Conservation (phyloP, 2,797 vertebrate species). For the Muscicapa comitata region DNA sequence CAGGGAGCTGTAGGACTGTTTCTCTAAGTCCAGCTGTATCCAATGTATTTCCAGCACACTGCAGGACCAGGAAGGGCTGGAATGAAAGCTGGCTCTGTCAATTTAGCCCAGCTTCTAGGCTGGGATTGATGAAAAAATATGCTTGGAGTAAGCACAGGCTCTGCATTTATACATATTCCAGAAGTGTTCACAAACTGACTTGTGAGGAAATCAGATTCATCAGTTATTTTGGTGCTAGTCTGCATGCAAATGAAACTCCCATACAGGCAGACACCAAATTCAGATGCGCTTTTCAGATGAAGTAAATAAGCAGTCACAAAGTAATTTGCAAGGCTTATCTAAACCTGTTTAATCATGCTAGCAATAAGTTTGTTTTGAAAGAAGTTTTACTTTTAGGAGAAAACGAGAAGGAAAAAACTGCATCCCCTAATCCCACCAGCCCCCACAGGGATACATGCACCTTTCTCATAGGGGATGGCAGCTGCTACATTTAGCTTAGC, state of each 20-base stretch:
- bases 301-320: conserved; percentile 4
- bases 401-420: neutral
- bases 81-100: neutral
- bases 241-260: conserved; percentile 19
- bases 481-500: neutral
- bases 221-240: conserved; percentile 1
- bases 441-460: neutral
- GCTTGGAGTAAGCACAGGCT: neutral
- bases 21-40: neutral
- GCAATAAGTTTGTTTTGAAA: conserved; percentile 8
- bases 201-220: neutral
- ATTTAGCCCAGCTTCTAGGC: neutral
- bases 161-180: neutral
- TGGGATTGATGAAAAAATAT: neutral
- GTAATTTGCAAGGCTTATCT: conserved; percentile 12
- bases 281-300: neutral
- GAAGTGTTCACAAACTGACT: neutral
- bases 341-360: neutral
- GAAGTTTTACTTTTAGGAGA: neutral
- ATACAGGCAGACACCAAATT: neutral
- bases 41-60: neutral
- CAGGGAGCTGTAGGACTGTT: neutral
- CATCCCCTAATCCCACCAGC: neutral
- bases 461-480: neutral
- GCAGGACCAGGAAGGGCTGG: neutral